These are phyloP conservation scores for Umimayanthus kanabou DNA, from an alignment of 92 coral and sea anemone species.

Conservation along the genomic window DNA sequence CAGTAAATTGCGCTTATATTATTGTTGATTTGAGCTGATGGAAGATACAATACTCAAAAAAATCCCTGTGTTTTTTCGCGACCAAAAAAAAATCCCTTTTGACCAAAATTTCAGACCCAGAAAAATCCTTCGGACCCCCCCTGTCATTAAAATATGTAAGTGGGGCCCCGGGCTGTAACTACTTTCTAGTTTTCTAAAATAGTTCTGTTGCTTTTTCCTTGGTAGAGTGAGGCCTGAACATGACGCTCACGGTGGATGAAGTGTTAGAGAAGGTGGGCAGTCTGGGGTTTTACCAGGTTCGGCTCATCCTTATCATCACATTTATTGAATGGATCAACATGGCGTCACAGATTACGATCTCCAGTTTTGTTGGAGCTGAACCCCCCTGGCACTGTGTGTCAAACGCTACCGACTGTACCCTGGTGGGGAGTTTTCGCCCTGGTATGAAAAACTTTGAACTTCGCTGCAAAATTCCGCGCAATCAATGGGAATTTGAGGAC, in stretches of 20 bases:
- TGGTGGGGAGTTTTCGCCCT: not conserved
- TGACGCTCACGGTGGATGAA: constrained; percentile 63
- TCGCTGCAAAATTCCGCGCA: not conserved
- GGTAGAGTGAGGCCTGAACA: not conserved
- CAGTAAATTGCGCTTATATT: too few relatives aligned
- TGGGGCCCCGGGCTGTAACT: too few relatives aligned
- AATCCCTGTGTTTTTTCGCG: too few relatives aligned
- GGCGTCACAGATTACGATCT: constrained; percentile 1
- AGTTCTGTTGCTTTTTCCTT: too few relatives aligned
- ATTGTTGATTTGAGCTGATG: too few relatives aligned
- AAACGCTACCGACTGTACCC: constrained; percentile 7
- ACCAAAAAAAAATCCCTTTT: too few relatives aligned
- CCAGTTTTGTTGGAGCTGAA: constrained; percentile 6
- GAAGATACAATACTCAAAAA: too few relatives aligned
- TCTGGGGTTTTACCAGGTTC: constrained; percentile 52
- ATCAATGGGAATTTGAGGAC: constrained; percentile 4
- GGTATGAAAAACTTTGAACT: not conserved
- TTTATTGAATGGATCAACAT: constrained; percentile 4
- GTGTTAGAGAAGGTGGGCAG: constrained; percentile 68
- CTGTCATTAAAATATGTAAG: too few relatives aligned
- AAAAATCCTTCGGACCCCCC: too few relatives aligned
- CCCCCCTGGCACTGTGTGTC: constrained; percentile 5
- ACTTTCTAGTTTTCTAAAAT: too few relatives aligned
- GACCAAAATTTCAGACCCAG: too few relatives aligned
- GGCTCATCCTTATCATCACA: not conserved